These are phyloP conservation scores for Latrodectus elegans DNA, from an alignment of 2,888 invertebrate genomes.

Conservation along the genomic window DNA sequence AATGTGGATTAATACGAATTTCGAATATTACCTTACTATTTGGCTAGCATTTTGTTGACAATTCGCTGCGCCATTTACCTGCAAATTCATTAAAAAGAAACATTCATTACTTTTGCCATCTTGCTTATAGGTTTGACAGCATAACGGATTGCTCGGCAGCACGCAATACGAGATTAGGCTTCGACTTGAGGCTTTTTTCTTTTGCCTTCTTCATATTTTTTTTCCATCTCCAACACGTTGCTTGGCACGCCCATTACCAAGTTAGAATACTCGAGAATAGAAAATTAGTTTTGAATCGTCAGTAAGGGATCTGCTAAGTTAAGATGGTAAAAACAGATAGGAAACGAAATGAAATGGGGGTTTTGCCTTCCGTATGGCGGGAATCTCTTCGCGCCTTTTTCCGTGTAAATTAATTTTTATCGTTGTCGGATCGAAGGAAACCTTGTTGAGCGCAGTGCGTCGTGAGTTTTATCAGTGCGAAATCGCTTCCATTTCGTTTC, in stretches of 20 bases:
- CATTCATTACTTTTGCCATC: slow-evolving; percentile 66
- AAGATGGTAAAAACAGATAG: slow-evolving; percentile 56
- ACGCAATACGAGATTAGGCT: slow-evolving; percentile 48
- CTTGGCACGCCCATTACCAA: slow-evolving; percentile 47
- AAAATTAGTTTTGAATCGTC: slow-evolving; percentile 66
- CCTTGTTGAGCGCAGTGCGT: slow-evolving; percentile 21
- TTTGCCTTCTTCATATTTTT: neutral
- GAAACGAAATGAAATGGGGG: slow-evolving; percentile 34
- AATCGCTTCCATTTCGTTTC: slow-evolving; percentile 45
- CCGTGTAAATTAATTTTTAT: slow-evolving; percentile 66
- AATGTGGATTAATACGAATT: slow-evolving; percentile 24
- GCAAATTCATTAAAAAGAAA: slow-evolving; percentile 66
- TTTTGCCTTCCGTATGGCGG: slow-evolving; percentile 50
- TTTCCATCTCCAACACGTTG: neutral
- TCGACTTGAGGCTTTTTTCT: neutral
- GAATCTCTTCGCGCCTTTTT: slow-evolving; percentile 52
- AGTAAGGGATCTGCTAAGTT: slow-evolving; percentile 45
- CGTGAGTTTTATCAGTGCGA: slow-evolving; percentile 44
- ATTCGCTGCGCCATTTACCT: slow-evolving; percentile 62
- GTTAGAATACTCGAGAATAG: slow-evolving; percentile 45
- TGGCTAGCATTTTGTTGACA: slow-evolving; percentile 66
- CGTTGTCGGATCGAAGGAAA: slow-evolving; percentile 40
- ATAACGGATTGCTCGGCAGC: slow-evolving; percentile 63
- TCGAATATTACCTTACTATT: slow-evolving; percentile 48
- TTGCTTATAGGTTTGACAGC: slow-evolving; percentile 62